These are phyloP conservation scores for Tachysurus fulvidraco DNA, from an alignment of 2,113 vertebrate species.

Conservation along the genomic window DNA sequence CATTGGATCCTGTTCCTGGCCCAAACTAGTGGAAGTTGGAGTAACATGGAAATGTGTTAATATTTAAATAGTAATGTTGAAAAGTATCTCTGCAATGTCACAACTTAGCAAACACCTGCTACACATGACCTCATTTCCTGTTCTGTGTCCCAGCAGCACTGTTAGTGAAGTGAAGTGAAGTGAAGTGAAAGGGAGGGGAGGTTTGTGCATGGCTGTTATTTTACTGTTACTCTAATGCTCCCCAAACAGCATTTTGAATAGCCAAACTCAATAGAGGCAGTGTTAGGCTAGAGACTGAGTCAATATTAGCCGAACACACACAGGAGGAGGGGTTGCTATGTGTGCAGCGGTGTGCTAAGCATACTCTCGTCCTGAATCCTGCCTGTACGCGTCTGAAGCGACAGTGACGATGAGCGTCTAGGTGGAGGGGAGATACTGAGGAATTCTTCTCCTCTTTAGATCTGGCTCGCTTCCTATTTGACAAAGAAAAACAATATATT, in stretches of 20 bases:
- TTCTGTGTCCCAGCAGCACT: slow-evolving; percentile 53
- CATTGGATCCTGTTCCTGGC: neutral
- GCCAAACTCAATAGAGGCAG: slow-evolving; percentile 83
- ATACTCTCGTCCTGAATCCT: slow-evolving; percentile 69
- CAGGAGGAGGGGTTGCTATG: slow-evolving; percentile 82
- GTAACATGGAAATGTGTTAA: slow-evolving; percentile 7
- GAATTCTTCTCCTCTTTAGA: slow-evolving; percentile 60
- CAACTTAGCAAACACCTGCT: slow-evolving; percentile 30
- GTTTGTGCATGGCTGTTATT: slow-evolving; percentile 70
- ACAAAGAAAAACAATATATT: slow-evolving; percentile 61
- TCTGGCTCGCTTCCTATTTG: slow-evolving; percentile 62
- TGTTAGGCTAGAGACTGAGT: slow-evolving; percentile 79
- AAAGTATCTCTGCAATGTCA: neutral
- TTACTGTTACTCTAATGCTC: slow-evolving; percentile 80
- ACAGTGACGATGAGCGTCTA: slow-evolving; percentile 67
- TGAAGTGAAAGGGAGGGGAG: slow-evolving; percentile 45
- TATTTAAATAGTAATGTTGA: slow-evolving; percentile 22
- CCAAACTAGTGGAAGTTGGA: neutral
- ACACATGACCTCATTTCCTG: slow-evolving; percentile 57
- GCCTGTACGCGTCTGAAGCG: slow-evolving; percentile 59
- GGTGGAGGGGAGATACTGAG: slow-evolving; percentile 40
- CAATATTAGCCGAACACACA: slow-evolving; percentile 96
- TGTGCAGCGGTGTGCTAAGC: slow-evolving; percentile 80
- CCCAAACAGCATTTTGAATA: slow-evolving; percentile 83
- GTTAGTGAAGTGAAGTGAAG: slow-evolving; percentile 34